Evolutionary conservation across 2,113 vertebrate species (phyloP), one percentile per base, ranked within the genome.

Genomic region (Chitala chitala): DNA sequence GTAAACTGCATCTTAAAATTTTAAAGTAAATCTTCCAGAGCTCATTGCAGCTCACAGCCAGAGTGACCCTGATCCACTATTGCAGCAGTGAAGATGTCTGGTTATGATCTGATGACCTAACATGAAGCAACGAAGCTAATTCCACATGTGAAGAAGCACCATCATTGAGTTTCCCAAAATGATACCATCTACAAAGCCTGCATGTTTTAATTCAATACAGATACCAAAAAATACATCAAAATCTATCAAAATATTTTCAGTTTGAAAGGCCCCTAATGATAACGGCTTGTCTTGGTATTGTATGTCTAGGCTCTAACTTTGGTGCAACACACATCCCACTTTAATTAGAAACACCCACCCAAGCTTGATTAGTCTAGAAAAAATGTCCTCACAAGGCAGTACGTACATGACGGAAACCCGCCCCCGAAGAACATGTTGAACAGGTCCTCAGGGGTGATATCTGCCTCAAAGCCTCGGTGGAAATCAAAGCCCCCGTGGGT

Each of bases 371-470:
- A 12, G 29, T 59, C 6, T 46, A 12, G 44, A 5, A 6, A 12
- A 15, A 15, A 13, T 59, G 10, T 15, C 58, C 22, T 46, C 24
- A n/a, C n/a, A 56, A 22, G 36, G 29, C 48, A 29, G 13, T 64
- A 76, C 88, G 85, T 91, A 98, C 96, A 94, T 85, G 96, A 93
- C 55, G 95, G 93, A 80, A 99, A 99, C 33, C 94, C 90, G 1
- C 95, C 95, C 73, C 96, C 96, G 74, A 99, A 99, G 84, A 98
- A 99, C 94, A 98, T 99, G 85, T 99, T 98, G 84, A 99, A 98
- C 46, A 98, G 91, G 85, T 99, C 97, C 77, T 98, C 97, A 0
- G 97, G 97, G 55, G 95, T 99, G 85, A 98, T 96, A 82, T 99
- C 96, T 0, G 95, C 94, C 80, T 99, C 96, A 51, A 95, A 98